Evolutionary conservation across 2,797 vertebrate genomes (phyloP), one percentile per base, ranked within the genome.

Genomic region (Anguilla obscura): DNA sequence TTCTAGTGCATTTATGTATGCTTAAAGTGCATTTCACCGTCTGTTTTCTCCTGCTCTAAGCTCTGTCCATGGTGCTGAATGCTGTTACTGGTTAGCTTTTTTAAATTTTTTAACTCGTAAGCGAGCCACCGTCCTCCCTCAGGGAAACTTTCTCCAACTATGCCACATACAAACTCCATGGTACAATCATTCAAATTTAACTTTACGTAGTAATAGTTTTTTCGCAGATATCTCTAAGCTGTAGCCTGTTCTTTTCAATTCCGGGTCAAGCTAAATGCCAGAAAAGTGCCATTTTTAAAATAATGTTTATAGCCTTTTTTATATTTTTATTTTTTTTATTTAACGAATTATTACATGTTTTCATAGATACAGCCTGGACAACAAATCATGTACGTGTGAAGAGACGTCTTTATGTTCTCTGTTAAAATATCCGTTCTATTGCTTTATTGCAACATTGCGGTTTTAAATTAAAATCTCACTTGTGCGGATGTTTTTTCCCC

Each of bases 31-130:
- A 58, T 16, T 58, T 58, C 14, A 58, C 8, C n/a, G 63, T n/a
- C 8, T 69, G 0, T 69, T 69, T 27, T 8, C 63, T n/a, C 63
- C n/a, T 85, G 48, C 66, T 56, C 36, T 48, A 69, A 71, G 36
- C 48, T 69, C 90, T 92, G 54, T 91, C 90, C 90, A 36, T 3
- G 90, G 91, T 92, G 40, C 90, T 92, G 91, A 90, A 91, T 60
- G 88, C 89, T 85, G 90, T 71, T 85, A 69, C 87, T 93, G 88
- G 2, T 16, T 58, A 58, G 56, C 16, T 56, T 56, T 56, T 52
- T 52, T 52, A 10, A 10, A 52, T 52, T 52, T 52, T 52, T 45
- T 45, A 45, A 16, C 54, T 56, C 54, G 54, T 0, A 16, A 56
- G 54, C 14, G 54, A 56, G 14, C 12, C 54, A 56, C 18, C 56